phyloP scores from a whole-genome alignment of 2,797 vertebrate genomes.

The Lagorchestes hirsutus region DNA sequence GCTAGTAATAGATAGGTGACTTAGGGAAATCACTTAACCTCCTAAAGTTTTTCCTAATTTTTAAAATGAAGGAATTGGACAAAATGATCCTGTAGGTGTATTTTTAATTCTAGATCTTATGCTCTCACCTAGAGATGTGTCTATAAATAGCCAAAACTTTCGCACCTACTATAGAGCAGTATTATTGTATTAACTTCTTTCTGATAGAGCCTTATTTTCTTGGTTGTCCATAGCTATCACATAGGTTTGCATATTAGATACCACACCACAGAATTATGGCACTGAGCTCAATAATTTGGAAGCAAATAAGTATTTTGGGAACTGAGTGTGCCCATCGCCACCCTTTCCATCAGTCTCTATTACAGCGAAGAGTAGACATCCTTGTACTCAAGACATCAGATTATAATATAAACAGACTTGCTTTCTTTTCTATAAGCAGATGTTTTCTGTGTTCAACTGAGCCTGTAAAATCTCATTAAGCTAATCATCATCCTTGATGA shows the following conservation, averaged over 20 bases:
- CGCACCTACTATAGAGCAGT: background rate
- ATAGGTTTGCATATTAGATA: background rate
- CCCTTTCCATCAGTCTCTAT: background rate
- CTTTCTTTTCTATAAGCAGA: slow-evolving; percentile 70
- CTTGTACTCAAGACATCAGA: slow-evolving; percentile 49
- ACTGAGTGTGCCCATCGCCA: background rate
- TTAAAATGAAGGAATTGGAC: background rate
- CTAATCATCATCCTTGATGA: slow-evolving; percentile 73
- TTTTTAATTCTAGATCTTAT: background rate
- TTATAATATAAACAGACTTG: slow-evolving; percentile 61
- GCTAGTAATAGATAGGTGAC: background rate
- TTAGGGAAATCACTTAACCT: background rate
- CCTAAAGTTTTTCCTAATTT: background rate
- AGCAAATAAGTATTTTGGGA: background rate
- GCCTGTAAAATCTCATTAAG: slow-evolving; percentile 77
- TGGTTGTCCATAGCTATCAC: background rate
- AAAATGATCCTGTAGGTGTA: background rate
- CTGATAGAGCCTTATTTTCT: background rate
- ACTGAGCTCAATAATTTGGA: slow-evolving; percentile 4
- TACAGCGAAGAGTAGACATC: background rate
- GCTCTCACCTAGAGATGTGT: background rate
- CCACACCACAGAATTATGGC: background rate
- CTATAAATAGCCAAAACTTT: background rate
- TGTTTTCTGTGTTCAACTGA: slow-evolving; percentile 74
- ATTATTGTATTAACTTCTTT: background rate